Conservation (phyloP, 2,888 invertebrate species). For the Danaus chrysippus region DNA sequence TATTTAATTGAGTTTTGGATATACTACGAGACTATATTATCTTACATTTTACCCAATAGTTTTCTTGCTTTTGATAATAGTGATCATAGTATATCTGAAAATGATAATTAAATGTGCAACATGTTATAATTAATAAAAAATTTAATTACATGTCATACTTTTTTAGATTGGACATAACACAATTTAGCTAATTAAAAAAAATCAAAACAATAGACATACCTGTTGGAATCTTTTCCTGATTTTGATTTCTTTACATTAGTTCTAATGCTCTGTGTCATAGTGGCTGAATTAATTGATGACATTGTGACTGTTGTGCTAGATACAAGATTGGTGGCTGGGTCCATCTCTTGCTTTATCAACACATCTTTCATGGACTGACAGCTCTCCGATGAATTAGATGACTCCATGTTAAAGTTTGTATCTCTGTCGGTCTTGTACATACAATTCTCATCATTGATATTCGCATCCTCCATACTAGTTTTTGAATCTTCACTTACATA, state of each 20-base stretch:
- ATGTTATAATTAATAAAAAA: too few relatives aligned
- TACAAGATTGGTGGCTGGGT: constrained; percentile 51
- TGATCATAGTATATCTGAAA: too few relatives aligned
- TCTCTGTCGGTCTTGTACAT: constrained; percentile 72
- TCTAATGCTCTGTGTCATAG: constrained; percentile 53
- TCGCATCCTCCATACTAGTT: constrained; percentile 70
- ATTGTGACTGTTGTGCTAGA: constrained; percentile 54
- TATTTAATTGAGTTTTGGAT: too few relatives aligned
- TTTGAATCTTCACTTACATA: constrained; percentile 72
- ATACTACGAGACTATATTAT: too few relatives aligned
- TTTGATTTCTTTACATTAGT: constrained; percentile 60
- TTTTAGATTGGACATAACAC: too few relatives aligned
- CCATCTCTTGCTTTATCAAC: constrained; percentile 57
- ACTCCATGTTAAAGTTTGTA: constrained; percentile 73
- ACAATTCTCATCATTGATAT: constrained; percentile 69
- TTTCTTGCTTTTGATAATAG: too few relatives aligned
- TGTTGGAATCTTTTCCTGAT: constrained; percentile 64
- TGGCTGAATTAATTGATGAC: constrained; percentile 53
- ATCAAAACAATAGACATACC: constrained; percentile 39
- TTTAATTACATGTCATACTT: too few relatives aligned
- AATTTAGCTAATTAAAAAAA: too few relatives aligned
- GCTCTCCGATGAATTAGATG: constrained; percentile 72
- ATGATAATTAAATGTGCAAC: too few relatives aligned
- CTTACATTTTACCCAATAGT: too few relatives aligned
- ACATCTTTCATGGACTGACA: constrained; percentile 71